Conservation (phyloP, 2,797 vertebrate genomes). For the Anguilla obscura region DNA sequence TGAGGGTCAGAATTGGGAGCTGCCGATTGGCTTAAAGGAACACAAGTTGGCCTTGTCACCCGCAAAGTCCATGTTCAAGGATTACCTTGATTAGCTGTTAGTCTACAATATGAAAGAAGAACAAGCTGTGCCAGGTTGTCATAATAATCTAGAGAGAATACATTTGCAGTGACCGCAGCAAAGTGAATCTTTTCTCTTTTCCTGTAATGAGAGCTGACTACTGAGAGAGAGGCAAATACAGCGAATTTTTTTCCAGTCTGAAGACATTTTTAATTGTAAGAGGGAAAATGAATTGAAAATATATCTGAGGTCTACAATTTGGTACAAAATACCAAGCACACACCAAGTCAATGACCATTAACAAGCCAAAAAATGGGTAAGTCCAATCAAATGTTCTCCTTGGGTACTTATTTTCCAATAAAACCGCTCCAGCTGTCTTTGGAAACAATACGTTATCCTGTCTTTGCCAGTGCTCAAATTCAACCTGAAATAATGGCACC, state of each 20-base stretch:
- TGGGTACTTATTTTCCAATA: neutral
- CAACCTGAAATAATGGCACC: neutral
- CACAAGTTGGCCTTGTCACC: neutral
- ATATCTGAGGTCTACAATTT: neutral
- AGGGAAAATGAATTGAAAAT: neutral
- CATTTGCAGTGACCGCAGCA: neutral
- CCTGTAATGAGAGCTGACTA: neutral
- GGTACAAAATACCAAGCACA: neutral
- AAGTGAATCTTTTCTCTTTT: neutral
- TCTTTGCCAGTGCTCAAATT: neutral
- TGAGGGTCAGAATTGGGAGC: neutral
- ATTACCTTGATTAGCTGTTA: conserved; percentile 6
- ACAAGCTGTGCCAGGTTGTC: conserved; percentile 28
- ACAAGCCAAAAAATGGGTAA: neutral
- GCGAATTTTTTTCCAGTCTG: neutral
- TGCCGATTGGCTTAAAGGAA: neutral
- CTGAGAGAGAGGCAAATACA: neutral
- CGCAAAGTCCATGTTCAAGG: conserved; percentile 35
- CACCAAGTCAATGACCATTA: neutral
- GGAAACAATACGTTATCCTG: neutral
- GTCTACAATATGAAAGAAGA: neutral
- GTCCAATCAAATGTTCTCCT: neutral
- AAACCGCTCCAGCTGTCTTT: neutral
- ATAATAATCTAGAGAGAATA: conserved; percentile 23
- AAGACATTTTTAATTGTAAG: neutral